Conservation (phyloP, 1,140 invertebrate genomes). For the Meloidogyne chitwoodi region DNA sequence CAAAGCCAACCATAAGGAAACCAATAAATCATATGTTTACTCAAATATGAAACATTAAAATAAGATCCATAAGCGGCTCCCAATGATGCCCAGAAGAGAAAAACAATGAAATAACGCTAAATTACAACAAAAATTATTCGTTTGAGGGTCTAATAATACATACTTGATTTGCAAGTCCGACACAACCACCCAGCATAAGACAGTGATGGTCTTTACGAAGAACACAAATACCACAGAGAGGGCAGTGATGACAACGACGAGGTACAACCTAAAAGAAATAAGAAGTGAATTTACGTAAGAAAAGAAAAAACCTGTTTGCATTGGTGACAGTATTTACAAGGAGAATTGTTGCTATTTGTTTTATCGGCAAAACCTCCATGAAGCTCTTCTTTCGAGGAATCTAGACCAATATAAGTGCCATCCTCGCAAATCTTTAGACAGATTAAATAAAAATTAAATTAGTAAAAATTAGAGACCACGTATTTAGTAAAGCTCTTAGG, state of each 20-base stretch:
- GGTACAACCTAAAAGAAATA: constrained; percentile 34
- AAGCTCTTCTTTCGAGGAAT: neutral
- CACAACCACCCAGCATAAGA: constrained; percentile 45
- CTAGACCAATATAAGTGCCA: neutral
- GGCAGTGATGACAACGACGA: constrained; percentile 43
- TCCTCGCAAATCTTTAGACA: constrained; percentile 8
- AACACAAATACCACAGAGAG: constrained; percentile 46
- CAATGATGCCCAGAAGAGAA: constrained; percentile 40
- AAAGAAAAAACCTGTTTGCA: neutral
- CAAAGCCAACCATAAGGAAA: constrained; percentile 41
- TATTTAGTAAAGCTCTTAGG: constrained; percentile 5
- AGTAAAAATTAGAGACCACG: neutral
- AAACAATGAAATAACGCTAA: constrained; percentile 49
- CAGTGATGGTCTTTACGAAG: constrained; percentile 48
- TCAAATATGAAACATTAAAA: constrained; percentile 34
- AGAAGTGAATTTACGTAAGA: neutral
- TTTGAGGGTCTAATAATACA: neutral
- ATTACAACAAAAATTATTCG: neutral
- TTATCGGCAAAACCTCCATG: neutral
- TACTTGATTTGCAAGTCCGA: constrained; percentile 47
- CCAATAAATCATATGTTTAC: constrained; percentile 28
- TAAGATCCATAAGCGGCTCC: constrained; percentile 33
- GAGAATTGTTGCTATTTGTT: neutral
- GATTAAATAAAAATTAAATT: neutral
- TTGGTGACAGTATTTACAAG: neutral